Conservation (phyloP, 2,888 invertebrate genomes). For the Ophraella communa region DNA sequence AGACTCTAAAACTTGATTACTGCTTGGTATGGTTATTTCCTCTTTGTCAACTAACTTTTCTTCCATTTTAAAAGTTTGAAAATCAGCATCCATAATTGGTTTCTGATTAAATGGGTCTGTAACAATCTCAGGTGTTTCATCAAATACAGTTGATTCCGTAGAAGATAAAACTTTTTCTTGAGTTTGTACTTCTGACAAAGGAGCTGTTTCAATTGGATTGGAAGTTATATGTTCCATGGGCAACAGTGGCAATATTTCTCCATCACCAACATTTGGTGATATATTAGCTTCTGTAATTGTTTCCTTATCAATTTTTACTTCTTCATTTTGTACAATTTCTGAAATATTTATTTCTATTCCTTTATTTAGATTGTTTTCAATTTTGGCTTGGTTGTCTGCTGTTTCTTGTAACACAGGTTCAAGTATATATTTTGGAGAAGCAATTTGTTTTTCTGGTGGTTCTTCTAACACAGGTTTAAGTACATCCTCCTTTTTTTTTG, state of each 20-base stretch:
- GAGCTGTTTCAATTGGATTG: slow-evolving; percentile 26
- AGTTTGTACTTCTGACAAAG: not conserved
- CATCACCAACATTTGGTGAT: slow-evolving; percentile 10
- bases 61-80: too few species aligned
- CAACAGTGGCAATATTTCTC: slow-evolving; percentile 15
- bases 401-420: not conserved
- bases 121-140: not conserved
- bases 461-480: not conserved
- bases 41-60: slow-evolving; percentile 9
- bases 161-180: not conserved
- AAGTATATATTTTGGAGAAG: not conserved
- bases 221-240: slow-evolving; percentile 28
- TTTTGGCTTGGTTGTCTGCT: not conserved
- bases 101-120: not conserved
- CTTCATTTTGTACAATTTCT: slow-evolving; percentile 11
- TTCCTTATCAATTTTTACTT: slow-evolving; percentile 7
- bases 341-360: slow-evolving; percentile 4
- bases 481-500: not conserved
- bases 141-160: not conserved
- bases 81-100: not conserved
- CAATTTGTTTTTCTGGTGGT: too few species aligned
- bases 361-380: not conserved
- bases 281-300: slow-evolving; percentile 21
- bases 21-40: not conserved
- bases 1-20: not conserved